Evolutionary conservation across 2,797 vertebrate species (phyloP).

Genomic region (Pelochelys cantorii): DNA sequence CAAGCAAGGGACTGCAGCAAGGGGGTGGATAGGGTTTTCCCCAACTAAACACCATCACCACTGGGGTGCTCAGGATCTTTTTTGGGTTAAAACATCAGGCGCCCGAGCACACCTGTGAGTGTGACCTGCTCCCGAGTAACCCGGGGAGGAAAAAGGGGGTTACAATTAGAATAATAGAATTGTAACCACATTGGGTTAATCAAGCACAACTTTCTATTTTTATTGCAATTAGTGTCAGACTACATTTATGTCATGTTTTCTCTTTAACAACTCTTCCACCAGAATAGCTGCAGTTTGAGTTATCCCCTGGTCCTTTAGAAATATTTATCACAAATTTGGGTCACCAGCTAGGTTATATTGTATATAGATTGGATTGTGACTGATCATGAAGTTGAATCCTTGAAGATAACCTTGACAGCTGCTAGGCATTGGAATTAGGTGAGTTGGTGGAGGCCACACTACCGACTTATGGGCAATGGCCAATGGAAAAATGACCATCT

Average conservation of each 20-base stretch:
- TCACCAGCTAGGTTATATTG: background rate
- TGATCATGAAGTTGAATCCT: background rate
- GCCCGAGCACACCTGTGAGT: no score
- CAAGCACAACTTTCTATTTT: constrained; percentile 26
- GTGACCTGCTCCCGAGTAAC: no score
- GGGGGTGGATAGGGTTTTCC: no score
- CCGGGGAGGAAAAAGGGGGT: no score
- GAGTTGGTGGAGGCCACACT: background rate
- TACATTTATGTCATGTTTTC: background rate
- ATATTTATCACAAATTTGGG: background rate
- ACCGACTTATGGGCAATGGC: background rate
- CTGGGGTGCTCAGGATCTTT: no score
- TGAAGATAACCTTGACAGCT: background rate
- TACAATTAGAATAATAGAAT: constrained; percentile 51
- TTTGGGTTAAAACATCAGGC: no score
- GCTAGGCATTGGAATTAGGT: background rate
- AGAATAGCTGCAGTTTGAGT: background rate
- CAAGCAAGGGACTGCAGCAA: no score
- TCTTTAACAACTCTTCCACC: constrained; percentile 5
- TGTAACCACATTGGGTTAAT: background rate
- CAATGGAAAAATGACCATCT: background rate
- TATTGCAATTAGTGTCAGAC: background rate
- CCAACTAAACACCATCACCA: no score
- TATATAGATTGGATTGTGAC: background rate
- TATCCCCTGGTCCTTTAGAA: background rate